Conservation (phyloP, 2,113 vertebrate genomes). For the Burhinus bistriatus region DNA sequence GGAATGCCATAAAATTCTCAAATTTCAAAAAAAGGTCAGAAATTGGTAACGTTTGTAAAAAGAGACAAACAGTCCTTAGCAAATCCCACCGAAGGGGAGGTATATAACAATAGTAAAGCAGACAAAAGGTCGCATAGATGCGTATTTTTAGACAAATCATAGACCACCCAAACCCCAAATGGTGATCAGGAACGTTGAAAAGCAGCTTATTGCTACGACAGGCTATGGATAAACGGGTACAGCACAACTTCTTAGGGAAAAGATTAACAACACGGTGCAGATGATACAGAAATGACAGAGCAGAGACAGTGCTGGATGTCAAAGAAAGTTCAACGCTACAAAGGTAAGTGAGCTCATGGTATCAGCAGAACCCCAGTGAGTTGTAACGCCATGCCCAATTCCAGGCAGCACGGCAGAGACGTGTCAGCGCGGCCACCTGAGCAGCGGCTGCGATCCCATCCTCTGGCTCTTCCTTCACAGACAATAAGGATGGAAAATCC, state of each 20-base stretch:
- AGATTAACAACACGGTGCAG: background rate
- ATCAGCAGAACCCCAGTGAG: background rate
- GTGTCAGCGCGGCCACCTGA: accelerated
- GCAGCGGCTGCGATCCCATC: accelerated
- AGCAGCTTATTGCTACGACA: background rate
- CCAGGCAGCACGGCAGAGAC: background rate
- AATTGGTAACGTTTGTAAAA: background rate
- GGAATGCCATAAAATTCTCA: background rate
- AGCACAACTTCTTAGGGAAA: background rate
- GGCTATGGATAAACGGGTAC: background rate
- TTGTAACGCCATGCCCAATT: background rate
- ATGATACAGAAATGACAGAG: background rate
- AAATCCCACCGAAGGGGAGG: background rate
- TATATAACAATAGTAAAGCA: background rate
- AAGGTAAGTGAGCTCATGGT: background rate
- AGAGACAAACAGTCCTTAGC: background rate
- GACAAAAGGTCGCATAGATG: background rate
- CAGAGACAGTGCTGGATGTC: background rate
- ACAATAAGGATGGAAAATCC: background rate
- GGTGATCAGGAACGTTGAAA: background rate
- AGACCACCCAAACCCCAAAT: background rate
- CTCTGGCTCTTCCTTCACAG: background rate
- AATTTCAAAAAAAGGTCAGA: background rate
- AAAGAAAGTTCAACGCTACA: background rate
- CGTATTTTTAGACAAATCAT: background rate